Evolutionary conservation across 2,113 vertebrate species (phyloP).

Genomic region (Limnothrissa miodon): DNA sequence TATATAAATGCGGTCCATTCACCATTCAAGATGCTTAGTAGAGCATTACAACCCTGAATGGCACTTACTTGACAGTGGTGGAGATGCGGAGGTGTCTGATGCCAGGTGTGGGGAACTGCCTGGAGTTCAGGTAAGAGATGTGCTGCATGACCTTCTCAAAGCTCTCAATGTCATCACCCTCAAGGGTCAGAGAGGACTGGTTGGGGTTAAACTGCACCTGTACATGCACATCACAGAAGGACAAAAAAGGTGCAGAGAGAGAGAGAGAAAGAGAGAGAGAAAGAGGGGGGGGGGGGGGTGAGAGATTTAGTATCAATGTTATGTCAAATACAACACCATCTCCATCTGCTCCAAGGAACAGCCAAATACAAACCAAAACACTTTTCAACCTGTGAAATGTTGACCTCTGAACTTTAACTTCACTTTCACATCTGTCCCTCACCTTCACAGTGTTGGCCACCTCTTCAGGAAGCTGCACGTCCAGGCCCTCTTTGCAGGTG

Average conservation of each 20-base stretch:
- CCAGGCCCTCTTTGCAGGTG: slow-evolving; percentile 95
- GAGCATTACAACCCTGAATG: too few relatives aligned
- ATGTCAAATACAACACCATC: neutral
- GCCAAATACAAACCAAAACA: too few relatives aligned
- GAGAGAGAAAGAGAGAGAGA: neutral
- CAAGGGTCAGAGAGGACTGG: slow-evolving; percentile 81
- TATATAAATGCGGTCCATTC: too few relatives aligned
- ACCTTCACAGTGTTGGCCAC: slow-evolving; percentile 84
- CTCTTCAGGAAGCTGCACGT: slow-evolving; percentile 81
- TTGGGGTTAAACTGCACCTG: slow-evolving; percentile 88
- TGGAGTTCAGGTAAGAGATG: slow-evolving; percentile 89
- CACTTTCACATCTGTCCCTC: slow-evolving; percentile 36
- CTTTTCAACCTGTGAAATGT: neutral
- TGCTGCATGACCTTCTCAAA: slow-evolving; percentile 93
- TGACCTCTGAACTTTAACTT: neutral
- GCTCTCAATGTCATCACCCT: slow-evolving; percentile 83
- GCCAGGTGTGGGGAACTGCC: slow-evolving; percentile 95
- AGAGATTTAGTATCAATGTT: neutral
- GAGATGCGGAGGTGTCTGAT: slow-evolving; percentile 86
- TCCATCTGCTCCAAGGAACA: neutral
- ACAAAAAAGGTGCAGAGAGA: slow-evolving; percentile 27
- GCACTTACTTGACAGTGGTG: slow-evolving; percentile 81
- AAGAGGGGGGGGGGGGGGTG: too few relatives aligned
- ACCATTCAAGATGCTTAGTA: too few relatives aligned
- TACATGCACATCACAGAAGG: neutral